Conservation (phyloP, 2,113 vertebrate species). For the Promerops cafer region DNA sequence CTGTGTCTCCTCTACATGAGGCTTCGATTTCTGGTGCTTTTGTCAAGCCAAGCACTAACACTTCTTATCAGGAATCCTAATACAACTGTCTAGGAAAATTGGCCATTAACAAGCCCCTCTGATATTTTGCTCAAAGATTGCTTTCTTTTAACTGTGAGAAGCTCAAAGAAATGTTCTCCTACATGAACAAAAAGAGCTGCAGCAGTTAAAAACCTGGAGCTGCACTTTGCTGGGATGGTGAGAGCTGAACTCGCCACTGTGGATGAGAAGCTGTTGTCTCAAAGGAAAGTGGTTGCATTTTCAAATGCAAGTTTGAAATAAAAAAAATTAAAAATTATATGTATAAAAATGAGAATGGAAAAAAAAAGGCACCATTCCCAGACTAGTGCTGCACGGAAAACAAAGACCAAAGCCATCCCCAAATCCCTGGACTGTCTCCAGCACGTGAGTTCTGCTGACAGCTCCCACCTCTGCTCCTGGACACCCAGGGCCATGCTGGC, state of each 20-base stretch:
- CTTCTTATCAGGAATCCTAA: not conserved
- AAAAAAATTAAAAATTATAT: not conserved
- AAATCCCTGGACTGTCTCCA: fast-evolving
- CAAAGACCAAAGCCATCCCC: not conserved
- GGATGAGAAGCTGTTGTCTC: not conserved
- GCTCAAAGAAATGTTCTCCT: not conserved
- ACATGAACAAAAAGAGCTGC: not conserved
- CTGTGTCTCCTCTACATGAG: not conserved
- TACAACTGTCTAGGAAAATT: not conserved
- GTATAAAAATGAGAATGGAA: not conserved
- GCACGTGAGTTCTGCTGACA: not conserved
- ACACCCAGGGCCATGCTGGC: not conserved
- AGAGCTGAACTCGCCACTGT: not conserved
- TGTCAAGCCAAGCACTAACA: not conserved
- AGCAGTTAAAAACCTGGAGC: not conserved
- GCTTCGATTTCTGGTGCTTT: not conserved
- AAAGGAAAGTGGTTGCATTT: not conserved
- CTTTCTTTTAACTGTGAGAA: not conserved
- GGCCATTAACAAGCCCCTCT: not conserved
- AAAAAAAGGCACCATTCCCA: too few species aligned
- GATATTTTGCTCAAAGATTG: not conserved
- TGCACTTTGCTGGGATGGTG: not conserved
- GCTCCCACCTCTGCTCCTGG: not conserved
- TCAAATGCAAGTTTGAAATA: not conserved
- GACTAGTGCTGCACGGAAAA: not conserved